phyloP scores from a whole-genome alignment of 1,140 invertebrate species.

The Pogonomyrmex californicus region DNA sequence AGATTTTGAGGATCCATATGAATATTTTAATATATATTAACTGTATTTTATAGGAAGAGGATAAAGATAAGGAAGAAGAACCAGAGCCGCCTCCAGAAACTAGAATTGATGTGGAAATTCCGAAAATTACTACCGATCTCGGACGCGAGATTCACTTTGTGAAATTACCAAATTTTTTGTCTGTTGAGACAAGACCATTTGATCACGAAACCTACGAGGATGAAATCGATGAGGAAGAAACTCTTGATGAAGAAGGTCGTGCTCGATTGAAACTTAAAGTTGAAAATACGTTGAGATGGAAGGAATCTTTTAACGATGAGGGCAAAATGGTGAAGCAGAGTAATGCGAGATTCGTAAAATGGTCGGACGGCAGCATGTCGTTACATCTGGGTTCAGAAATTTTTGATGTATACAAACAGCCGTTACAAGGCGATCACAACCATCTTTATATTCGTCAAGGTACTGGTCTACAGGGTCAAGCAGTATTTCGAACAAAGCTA shows the following conservation, averaged over 20 bases:
- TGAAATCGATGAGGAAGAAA: conserved; percentile 99
- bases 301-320: conserved; percentile 94
- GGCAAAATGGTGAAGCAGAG: conserved; percentile 96
- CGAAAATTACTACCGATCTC: conserved; percentile 96
- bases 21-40: conserved; percentile 65
- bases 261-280: conserved; percentile 97
- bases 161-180: conserved; percentile 97
- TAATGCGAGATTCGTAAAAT: conserved; percentile 97
- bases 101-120: conserved; percentile 98
- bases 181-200: conserved; percentile 97
- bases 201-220: conserved; percentile 98
- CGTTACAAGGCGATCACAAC: conserved; percentile 92
- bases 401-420: conserved; percentile 98
- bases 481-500: conserved; percentile 98
- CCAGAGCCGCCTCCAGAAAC: conserved; percentile 95
- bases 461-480: conserved; percentile 98
- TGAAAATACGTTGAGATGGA: conserved; percentile 99
- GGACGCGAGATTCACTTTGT: conserved; percentile 98
- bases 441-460: conserved; percentile 97
- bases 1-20: neutral
- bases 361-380: conserved; percentile 99
- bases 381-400: conserved; percentile 98
- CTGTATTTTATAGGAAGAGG: conserved; percentile 84
- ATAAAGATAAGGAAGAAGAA: conserved; percentile 91
- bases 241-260: conserved; percentile 98